Evolutionary conservation across 2,888 invertebrate species (phyloP), one percentile per base, ranked within the genome.

Genomic region (Atrina japonica): DNA sequence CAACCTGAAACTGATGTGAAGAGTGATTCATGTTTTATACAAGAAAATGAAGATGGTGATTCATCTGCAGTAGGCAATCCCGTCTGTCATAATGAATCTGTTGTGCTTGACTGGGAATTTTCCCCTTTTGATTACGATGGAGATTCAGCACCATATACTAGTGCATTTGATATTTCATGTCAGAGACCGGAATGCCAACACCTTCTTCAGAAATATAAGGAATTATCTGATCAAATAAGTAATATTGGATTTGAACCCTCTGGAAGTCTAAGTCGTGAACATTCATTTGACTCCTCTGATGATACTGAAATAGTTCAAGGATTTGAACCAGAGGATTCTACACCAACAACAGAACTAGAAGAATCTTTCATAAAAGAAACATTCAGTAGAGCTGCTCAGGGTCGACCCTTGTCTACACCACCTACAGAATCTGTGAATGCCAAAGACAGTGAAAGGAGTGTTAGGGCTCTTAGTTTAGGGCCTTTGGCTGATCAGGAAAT

Each of bases 51-150:
- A 11, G 5, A 43, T 1, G 25, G 43, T 11, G 47, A 60, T 35
- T 41, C 53, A 9, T 6, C 14, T 3, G 16, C 41, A 11, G 23
- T 6, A 29, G 52, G 27, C 29, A 52, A 58, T 21, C 67, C 61
- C 35, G 50, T 49, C 18, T 27, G 60, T 59, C 70, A 60, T 29
- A 63, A 47, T 56, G 50, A 50, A 11, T 74, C 75, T n/a, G 58
- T 70, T n/a, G 71, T 66, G 60, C 61, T 80, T 16, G 78, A 80
- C 60, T 78, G 78, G 76, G 75, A 78, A 30, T 70, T 80, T 6
- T 61, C 72, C 5, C 80, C 80, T 14, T 35, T 80, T 71, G 76
- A 74, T 9, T 58, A 59, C 9, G 59, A 60, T 45, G 40, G 58
- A 21, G 59, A 67, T 29, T 40, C 30, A 58, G 30, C 35, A 16